phyloP scores from a whole-genome alignment of 2,113 vertebrate species.

The Carassius carassius region DNA sequence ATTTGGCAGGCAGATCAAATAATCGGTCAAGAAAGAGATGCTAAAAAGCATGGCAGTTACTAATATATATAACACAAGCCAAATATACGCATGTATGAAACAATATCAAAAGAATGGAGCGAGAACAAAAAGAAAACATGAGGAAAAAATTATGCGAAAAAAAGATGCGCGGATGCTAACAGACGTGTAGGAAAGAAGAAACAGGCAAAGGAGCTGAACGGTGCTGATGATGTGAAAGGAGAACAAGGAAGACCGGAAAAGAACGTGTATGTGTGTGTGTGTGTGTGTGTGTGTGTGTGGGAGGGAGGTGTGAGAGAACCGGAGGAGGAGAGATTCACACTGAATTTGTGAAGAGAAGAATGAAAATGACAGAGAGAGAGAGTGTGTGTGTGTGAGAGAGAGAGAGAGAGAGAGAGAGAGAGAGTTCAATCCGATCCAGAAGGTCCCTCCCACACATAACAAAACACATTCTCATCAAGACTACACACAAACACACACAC shows the following conservation, averaged over 20 bases:
- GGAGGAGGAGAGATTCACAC: constrained; percentile 55
- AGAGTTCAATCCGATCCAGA: constrained; percentile 39
- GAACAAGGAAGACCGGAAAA: constrained; percentile 39
- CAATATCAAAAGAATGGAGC: neutral
- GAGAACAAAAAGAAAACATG: neutral
- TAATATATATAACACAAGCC: neutral
- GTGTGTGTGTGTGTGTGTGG: constrained; percentile 54
- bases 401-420: constrained; percentile 30
- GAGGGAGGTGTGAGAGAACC: constrained; percentile 46
- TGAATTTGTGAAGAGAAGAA: constrained; percentile 31
- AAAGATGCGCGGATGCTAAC: neutral
- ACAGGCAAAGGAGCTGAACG: constrained; percentile 25
- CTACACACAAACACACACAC: constrained; percentile 21
- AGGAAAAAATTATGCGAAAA: neutral
- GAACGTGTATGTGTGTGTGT: constrained; percentile 51
- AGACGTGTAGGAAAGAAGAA: constrained; percentile 35
- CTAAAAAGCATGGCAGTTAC: neutral
- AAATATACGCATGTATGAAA: constrained; percentile 6
- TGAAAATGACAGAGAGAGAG: neutral
- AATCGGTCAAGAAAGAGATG: neutral
- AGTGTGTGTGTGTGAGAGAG: no score
- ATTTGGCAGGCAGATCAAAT: constrained; percentile 1
- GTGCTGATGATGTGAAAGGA: constrained; percentile 20
- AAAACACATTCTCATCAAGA: constrained; percentile 42
- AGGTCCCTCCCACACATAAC: constrained; percentile 53